A percentile compares a stretch with the other conserved stretches of the same genome.
These are phyloP conservation scores for Calameuta filiformis DNA, from an alignment of 2,888 invertebrate genomes.

Conservation along the genomic window DNA sequence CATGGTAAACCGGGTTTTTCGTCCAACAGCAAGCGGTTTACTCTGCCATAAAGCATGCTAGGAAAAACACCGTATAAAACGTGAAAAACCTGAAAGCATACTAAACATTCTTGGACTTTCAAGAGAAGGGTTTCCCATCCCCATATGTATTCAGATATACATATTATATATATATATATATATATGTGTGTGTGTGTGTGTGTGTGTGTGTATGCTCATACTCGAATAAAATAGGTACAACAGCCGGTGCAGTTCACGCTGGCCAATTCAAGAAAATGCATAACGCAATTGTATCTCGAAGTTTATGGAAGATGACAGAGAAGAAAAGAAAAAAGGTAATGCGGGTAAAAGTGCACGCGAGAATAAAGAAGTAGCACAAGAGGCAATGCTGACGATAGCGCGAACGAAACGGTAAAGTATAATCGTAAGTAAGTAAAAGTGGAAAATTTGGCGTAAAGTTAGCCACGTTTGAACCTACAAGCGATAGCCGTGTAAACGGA, in stretches of 20 bases:
- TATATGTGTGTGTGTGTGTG: no score
- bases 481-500: not conserved
- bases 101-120: constrained; percentile 11
- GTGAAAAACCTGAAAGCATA: constrained; percentile 16
- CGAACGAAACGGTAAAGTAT: not conserved
- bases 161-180: no score
- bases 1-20: not conserved
- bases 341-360: not conserved
- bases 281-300: not conserved
- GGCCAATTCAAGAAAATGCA: not conserved
- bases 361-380: not conserved
- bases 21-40: not conserved
- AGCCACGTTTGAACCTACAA: not conserved
- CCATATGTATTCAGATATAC: not conserved
- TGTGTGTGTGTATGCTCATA: not conserved
- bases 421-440: not conserved
- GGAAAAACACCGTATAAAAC: constrained; percentile 16
- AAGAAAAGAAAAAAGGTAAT: not conserved
- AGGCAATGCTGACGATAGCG: no score
- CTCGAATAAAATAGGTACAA: not conserved
- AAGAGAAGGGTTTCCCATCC: not conserved
- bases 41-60: constrained; percentile 14
- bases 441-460: not conserved
- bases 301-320: not conserved
- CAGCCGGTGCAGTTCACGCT: not conserved